Evolutionary conservation across 2,888 invertebrate genomes (phyloP), one percentile per base, ranked within the genome.

Genomic region (Falcaria lacertinaria): DNA sequence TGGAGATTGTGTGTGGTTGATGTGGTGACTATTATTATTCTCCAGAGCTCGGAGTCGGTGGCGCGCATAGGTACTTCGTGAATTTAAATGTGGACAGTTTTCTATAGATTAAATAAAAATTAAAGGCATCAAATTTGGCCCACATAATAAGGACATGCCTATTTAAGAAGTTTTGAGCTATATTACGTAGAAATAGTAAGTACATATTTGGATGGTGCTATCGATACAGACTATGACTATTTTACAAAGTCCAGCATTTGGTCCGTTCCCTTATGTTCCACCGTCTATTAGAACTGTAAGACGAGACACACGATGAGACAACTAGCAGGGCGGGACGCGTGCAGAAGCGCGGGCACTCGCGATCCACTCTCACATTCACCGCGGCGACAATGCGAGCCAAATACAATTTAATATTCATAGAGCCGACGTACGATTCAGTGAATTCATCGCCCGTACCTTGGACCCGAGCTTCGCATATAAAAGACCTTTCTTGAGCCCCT

Each of bases 341-440:
- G 60, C 57, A 58, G 57, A 60, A 52, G 46, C 39, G 48, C 34
- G 53, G 52, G 57, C 49, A 55, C 60, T 57, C 58, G 57, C 51
- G 55, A 62, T 53, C 52, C 67, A 74, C 73, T 77, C 77, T 71
- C 62, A 79, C 78, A 82, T 79, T 80, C 79, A 75, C 74, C 66
- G 77, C 77, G 70, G 64, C 76, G 77, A 85, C 84, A 87, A 84
- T 85, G 71, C 75, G 76, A 73, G 74, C 77, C 81, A 83, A 86
- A 88, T 88, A 82, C 74, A 85, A 84, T 86, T 86, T 87, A 86
- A 86, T 86, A 88, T 88, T 87, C 86, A 88, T 87, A 85, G 87
- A 83, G 79, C 70, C 76, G 78, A 77, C 83, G 77, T 84, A 81
- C 84, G 80, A 87, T 86, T 88, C 86, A 84, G 75, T 84, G 87